These are phyloP conservation scores for Dipodomys merriami DNA, from an alignment of 2,113 vertebrate genomes.

Conservation along the genomic window DNA sequence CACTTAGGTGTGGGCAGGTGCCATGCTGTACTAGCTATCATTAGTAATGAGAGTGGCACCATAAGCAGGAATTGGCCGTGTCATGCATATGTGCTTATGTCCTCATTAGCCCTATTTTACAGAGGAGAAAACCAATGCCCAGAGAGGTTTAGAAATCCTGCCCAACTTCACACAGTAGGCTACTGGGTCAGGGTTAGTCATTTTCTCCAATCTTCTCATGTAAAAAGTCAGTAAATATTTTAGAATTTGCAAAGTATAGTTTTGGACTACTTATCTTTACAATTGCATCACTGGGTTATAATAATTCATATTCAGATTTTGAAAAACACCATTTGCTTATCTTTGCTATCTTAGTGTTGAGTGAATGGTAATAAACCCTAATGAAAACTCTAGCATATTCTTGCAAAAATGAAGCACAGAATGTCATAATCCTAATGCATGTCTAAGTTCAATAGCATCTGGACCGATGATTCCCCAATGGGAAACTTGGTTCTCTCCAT, in stretches of 20 bases:
- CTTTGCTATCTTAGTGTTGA: background rate
- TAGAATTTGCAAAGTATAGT: background rate
- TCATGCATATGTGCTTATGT: background rate
- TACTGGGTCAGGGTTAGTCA: background rate
- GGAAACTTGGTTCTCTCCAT: background rate
- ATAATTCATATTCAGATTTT: background rate
- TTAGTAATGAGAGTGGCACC: background rate
- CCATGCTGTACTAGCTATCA: background rate
- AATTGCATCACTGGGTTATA: background rate
- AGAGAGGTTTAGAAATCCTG: background rate
- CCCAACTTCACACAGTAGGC: background rate
- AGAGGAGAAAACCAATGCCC: background rate
- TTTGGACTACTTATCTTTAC: background rate
- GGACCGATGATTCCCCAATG: background rate
- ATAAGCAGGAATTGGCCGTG: background rate
- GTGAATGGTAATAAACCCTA: background rate
- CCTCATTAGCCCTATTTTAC: background rate
- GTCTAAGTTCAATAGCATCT: background rate
- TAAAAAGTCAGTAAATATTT: background rate
- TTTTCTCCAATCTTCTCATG: background rate
- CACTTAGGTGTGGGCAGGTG: background rate
- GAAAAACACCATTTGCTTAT: background rate
- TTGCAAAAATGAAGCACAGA: background rate
- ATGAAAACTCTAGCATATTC: background rate
- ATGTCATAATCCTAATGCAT: background rate